These are phyloP conservation scores for Achroia grisella DNA, from an alignment of 1,140 invertebrate genomes.

Conservation along the genomic window DNA sequence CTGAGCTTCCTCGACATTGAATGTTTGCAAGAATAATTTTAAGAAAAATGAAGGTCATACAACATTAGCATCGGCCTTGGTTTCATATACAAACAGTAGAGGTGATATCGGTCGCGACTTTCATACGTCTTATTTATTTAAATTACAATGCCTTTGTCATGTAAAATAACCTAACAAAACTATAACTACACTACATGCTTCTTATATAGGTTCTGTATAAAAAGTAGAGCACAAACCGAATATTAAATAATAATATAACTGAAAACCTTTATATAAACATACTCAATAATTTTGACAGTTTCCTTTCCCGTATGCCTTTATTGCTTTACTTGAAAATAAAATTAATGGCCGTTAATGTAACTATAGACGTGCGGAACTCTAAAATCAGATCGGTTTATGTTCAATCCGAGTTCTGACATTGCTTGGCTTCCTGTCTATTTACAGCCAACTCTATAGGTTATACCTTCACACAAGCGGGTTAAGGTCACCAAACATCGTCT, in stretches of 20 bases:
- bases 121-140: conserved; percentile 32
- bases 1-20: neutral
- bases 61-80: conserved; percentile 42
- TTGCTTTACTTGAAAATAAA: too few species aligned
- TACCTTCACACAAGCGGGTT: conserved; percentile 64
- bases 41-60: conserved; percentile 41
- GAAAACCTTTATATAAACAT: too few species aligned
- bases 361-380: neutral
- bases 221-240: too few species aligned
- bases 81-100: conserved; percentile 38
- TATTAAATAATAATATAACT: too few species aligned
- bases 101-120: conserved; percentile 35
- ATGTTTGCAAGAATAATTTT: conserved; percentile 16
- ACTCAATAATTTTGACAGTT: too few species aligned
- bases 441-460: conserved; percentile 47
- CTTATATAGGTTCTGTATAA: too few species aligned
- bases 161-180: conserved; percentile 16
- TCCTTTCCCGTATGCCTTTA: too few species aligned
- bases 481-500: conserved; percentile 42
- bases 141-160: conserved; percentile 43
- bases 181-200: too few species aligned
- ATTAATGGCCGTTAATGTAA: too few species aligned
- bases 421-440: conserved; percentile 63
- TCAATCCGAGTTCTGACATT: conserved; percentile 47
- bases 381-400: neutral